phyloP scores from a whole-genome alignment of 2,888 invertebrate species.

The Lissocephala sabroskyi region DNA sequence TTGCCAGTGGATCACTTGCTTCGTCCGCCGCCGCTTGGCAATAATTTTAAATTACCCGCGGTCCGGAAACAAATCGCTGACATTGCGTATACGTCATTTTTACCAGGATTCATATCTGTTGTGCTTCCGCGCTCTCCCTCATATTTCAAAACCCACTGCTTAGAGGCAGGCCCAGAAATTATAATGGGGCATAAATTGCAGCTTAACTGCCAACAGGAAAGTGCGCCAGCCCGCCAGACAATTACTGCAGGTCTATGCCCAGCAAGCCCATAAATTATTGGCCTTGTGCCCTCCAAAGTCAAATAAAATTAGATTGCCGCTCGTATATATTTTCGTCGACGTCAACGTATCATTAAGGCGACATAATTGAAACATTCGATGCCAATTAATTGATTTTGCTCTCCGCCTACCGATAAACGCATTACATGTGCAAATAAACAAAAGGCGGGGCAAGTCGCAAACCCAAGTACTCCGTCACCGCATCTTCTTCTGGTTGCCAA shows the following conservation, averaged over 20 bases:
- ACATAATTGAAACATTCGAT: slow-evolving; percentile 1
- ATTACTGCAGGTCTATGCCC: slow-evolving; percentile 32
- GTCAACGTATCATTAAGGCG: not conserved
- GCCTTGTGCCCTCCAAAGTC: slow-evolving; percentile 16
- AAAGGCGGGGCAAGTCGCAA: too few species aligned
- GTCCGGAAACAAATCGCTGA: slow-evolving; percentile 29
- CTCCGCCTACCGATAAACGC: slow-evolving; percentile 12
- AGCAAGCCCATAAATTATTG: slow-evolving; percentile 26
- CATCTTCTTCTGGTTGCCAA: too few species aligned
- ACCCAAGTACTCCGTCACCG: too few species aligned
- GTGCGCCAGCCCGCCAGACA: slow-evolving; percentile 3
- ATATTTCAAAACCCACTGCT: slow-evolving; percentile 31
- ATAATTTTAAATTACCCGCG: slow-evolving; percentile 36
- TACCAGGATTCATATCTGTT: too few species aligned
- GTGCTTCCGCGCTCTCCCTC: slow-evolving; percentile 12
- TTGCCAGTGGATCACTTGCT: too few species aligned
- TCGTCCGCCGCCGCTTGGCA: not conserved
- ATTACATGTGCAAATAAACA: slow-evolving; percentile 27
- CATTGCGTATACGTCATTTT: slow-evolving; percentile 27
- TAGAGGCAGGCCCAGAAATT: slow-evolving; percentile 23
- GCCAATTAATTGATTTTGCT: slow-evolving; percentile 18
- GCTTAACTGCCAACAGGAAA: slow-evolving; percentile 12
- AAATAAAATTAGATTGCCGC: slow-evolving; percentile 26
- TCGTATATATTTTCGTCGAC: slow-evolving; percentile 14
- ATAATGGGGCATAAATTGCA: slow-evolving; percentile 37